These are phyloP conservation scores for Palythoa heliodiscus DNA, from an alignment of 92 coral and sea anemone genomes.

Conservation along the genomic window DNA sequence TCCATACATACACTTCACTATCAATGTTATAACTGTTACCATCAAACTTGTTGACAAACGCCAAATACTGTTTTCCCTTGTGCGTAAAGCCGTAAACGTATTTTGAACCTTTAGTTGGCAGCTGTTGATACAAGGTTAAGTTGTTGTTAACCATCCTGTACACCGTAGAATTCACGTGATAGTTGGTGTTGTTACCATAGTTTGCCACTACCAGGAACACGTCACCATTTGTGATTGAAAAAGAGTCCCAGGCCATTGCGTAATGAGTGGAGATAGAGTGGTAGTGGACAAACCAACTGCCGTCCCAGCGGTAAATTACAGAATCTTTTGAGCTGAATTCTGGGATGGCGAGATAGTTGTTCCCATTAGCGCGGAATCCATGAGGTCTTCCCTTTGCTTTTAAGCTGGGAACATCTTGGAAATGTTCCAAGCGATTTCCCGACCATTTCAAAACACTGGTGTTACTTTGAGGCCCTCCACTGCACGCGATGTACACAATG, in stretches of 20 bases:
- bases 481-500: background rate
- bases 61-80: slow-evolving; percentile 7
- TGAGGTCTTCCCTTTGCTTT: background rate
- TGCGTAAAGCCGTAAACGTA: background rate
- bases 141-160: background rate
- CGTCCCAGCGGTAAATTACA: background rate
- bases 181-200: background rate
- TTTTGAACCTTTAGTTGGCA: background rate
- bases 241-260: background rate
- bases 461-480: background rate
- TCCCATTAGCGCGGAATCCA: background rate
- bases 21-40: background rate
- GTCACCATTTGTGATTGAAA: background rate
- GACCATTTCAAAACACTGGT: slow-evolving; percentile 2
- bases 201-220: background rate
- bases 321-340: background rate
- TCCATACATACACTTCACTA: slow-evolving; percentile 3
- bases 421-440: background rate
- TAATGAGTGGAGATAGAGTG: background rate
- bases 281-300: background rate
- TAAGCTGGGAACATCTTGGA: background rate
- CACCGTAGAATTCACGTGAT: background rate
- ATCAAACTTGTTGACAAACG: background rate
- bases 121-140: background rate
- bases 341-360: background rate